Percentiles rank a stretch among this genome's conserved stretches.
These are phyloP conservation scores for Poeciliopsis presidionis DNA, from an alignment of 2,797 vertebrate genomes.

Conservation along the genomic window DNA sequence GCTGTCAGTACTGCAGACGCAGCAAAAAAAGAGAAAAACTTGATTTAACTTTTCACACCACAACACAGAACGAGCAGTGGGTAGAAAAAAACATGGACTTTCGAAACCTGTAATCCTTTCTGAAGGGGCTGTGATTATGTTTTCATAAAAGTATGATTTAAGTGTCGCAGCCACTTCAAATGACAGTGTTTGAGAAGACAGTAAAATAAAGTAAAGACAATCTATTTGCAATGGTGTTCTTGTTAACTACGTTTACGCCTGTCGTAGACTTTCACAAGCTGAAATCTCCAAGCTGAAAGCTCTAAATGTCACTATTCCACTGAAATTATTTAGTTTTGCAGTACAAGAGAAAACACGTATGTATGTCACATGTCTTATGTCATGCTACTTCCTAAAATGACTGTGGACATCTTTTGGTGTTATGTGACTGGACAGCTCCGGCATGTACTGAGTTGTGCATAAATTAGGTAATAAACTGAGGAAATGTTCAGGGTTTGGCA, in stretches of 20 bases:
- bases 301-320: neutral
- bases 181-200: constrained; percentile 20
- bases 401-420: constrained; percentile 5
- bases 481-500: constrained; percentile 7
- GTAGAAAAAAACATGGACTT: neutral
- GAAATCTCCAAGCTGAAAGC: neutral
- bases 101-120: constrained; percentile 33
- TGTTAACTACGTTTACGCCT: neutral
- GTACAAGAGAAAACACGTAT: neutral
- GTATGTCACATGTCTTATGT: neutral
- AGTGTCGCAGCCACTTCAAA: constrained; percentile 29
- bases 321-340: neutral
- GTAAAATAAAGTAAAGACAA: neutral
- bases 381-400: constrained; percentile 29
- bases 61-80: constrained; percentile 3
- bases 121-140: constrained; percentile 46
- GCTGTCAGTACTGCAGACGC: constrained; percentile 67
- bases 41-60: constrained; percentile 26
- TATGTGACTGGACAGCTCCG: constrained; percentile 12
- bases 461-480: constrained; percentile 35
- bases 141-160: constrained; percentile 31
- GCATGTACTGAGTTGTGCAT: constrained; percentile 40
- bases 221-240: neutral
- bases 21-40: constrained; percentile 56
- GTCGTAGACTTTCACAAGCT: neutral